phyloP scores from a whole-genome alignment of 2,888 invertebrate genomes.

The Volucella inanis region DNA sequence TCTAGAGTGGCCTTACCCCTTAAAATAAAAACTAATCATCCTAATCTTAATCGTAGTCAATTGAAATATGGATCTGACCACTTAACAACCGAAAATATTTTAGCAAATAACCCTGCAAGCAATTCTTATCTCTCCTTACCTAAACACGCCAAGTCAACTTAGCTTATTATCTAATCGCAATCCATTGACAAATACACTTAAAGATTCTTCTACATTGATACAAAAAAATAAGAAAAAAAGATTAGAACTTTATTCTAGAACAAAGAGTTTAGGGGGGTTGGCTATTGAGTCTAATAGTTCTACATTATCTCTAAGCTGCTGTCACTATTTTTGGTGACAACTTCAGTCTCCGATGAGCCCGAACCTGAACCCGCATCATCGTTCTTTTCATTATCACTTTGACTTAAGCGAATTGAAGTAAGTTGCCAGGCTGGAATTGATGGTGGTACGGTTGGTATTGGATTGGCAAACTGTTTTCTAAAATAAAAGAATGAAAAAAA shows the following conservation, averaged over 20 bases:
- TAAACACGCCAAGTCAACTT: slow-evolving; percentile 42
- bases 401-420: slow-evolving; percentile 81
- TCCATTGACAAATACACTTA: background rate
- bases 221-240: background rate
- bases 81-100: slow-evolving; percentile 8
- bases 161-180: slow-evolving; percentile 34
- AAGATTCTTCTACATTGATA: slow-evolving; percentile 11
- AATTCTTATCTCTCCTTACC: slow-evolving; percentile 22
- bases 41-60: slow-evolving; percentile 3
- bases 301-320: slow-evolving; percentile 90
- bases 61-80: slow-evolving; percentile 22
- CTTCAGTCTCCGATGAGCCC: slow-evolving; percentile 88
- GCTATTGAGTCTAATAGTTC: background rate
- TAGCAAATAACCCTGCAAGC: slow-evolving; percentile 20
- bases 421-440: slow-evolving; percentile 93
- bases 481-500: background rate
- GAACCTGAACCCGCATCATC: slow-evolving; percentile 86
- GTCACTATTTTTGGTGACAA: slow-evolving; percentile 89
- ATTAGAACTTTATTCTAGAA: slow-evolving; percentile 1
- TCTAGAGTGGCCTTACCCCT: too few species aligned
- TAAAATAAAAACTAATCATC: too few species aligned
- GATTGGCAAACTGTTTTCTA: slow-evolving; percentile 91
- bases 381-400: slow-evolving; percentile 83
- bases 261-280: background rate
- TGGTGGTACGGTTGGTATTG: slow-evolving; percentile 86